Evolutionary conservation across 2,113 vertebrate genomes (phyloP).

Genomic region (Lethenteron reissneri): DNA sequence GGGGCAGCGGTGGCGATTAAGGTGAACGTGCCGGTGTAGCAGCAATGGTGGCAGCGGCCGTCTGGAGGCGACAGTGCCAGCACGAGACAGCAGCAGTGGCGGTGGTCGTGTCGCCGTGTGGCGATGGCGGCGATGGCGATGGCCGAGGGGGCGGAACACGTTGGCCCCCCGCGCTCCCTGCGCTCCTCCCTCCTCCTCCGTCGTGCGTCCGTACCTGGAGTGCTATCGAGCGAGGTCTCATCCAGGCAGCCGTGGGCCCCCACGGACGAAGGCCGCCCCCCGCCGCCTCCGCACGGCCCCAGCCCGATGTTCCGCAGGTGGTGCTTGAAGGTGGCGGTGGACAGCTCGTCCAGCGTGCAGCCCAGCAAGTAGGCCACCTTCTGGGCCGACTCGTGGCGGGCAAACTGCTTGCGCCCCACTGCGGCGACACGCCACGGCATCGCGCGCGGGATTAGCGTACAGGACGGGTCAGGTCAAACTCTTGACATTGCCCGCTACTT

Average conservation of each 20-base stretch:
- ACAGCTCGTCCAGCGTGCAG: constrained; percentile 69
- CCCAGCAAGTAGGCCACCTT: constrained; percentile 78
- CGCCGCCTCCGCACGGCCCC: constrained; percentile 21
- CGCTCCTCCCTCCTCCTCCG: constrained; percentile 25
- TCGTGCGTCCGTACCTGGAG: too few relatives aligned
- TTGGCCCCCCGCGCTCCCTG: constrained; percentile 13
- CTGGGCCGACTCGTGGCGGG: constrained; percentile 88
- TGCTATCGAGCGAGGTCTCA: too few relatives aligned
- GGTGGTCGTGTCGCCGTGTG: too few relatives aligned
- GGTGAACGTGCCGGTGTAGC: too few relatives aligned
- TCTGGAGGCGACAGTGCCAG: too few relatives aligned
- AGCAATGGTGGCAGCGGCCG: too few relatives aligned
- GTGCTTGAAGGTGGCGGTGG: constrained; percentile 77
- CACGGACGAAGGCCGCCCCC: constrained; percentile 67
- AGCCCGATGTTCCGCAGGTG: constrained; percentile 37
- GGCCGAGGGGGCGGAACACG: too few relatives aligned
- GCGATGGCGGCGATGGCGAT: too few relatives aligned
- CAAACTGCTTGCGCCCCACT: constrained; percentile 92
- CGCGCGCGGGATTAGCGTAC: background rate
- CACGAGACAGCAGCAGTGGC: too few relatives aligned
- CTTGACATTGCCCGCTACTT: too few relatives aligned
- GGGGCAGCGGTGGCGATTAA: too few relatives aligned
- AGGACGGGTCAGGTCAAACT: background rate
- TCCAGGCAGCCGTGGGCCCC: constrained; percentile 20
- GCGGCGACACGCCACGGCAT: background rate